Percentiles rank a stretch among this genome's conserved stretches.
Conservation (phyloP, 2,888 invertebrate genomes). For the Catocala nupta region DNA sequence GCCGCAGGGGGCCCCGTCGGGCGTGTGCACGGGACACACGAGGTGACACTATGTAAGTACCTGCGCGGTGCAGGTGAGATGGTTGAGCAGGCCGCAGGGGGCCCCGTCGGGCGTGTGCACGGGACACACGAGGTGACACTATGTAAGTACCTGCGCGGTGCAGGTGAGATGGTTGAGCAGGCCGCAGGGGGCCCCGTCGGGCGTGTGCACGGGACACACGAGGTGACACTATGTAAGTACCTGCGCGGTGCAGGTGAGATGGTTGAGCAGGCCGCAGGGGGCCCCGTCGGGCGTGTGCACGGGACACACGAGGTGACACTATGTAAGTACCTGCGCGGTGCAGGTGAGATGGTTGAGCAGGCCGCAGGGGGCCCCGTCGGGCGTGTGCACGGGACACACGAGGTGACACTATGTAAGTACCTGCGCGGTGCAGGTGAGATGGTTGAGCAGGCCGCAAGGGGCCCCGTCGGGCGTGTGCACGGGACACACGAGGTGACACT, state of each 20-base stretch:
- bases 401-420: slow-evolving; percentile 82
- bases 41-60: slow-evolving; percentile 82
- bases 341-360: slow-evolving; percentile 90
- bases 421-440: slow-evolving; percentile 94
- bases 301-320: slow-evolving; percentile 94
- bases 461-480: slow-evolving; percentile 99
- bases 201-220: slow-evolving; percentile 99
- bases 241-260: slow-evolving; percentile 94
- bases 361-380: slow-evolving; percentile 99
- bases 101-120: slow-evolving; percentile 99
- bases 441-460: slow-evolving; percentile 98
- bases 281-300: slow-evolving; percentile 99
- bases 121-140: slow-evolving; percentile 94
- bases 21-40: slow-evolving; percentile 99
- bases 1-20: slow-evolving; percentile 99
- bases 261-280: slow-evolving; percentile 98
- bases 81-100: slow-evolving; percentile 98
- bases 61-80: slow-evolving; percentile 94
- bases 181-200: slow-evolving; percentile 99
- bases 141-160: slow-evolving; percentile 87
- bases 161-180: slow-evolving; percentile 90
- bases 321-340: slow-evolving; percentile 87
- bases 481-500: slow-evolving; percentile 94
- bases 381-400: slow-evolving; percentile 99
- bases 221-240: slow-evolving; percentile 82